Percentiles rank a stretch among this genome's conserved stretches.
Evolutionary conservation across 2,888 invertebrate genomes (phyloP).

Genomic region (Eremobia ochroleuca): DNA sequence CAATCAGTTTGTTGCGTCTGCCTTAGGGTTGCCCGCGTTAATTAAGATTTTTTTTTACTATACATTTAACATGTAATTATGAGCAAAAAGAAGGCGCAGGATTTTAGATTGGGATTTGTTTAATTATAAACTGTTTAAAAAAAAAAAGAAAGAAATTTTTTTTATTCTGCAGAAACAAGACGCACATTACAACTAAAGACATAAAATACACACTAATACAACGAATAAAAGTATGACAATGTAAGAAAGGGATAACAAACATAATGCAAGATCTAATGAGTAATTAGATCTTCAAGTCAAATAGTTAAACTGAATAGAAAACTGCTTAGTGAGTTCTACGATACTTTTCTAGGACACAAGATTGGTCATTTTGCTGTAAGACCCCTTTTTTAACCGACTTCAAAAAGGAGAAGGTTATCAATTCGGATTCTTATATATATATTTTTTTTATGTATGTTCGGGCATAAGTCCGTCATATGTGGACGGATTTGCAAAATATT

Average conservation of each 20-base stretch:
- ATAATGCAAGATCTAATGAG: neutral
- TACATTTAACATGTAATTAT: neutral
- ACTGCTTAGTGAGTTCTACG: neutral
- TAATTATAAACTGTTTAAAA: neutral
- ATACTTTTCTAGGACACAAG: neutral
- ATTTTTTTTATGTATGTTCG: too few species aligned
- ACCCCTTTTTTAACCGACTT: too few species aligned
- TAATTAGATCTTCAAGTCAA: neutral
- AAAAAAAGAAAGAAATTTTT: neutral
- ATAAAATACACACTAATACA: neutral
- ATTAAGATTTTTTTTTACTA: conserved; percentile 29
- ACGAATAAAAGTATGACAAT: neutral
- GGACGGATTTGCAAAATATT: too few species aligned
- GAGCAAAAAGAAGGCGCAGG: neutral
- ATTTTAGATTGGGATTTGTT: neutral
- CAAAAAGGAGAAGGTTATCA: too few species aligned
- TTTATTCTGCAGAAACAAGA: neutral
- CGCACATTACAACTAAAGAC: neutral
- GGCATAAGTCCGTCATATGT: too few species aligned
- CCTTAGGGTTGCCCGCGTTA: conserved; percentile 46
- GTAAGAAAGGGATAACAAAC: neutral
- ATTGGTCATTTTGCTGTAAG: neutral
- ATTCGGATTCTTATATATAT: too few species aligned
- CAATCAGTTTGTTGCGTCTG: conserved; percentile 56
- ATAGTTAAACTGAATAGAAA: neutral